A percentile compares a stretch with the other conserved stretches of the same genome.
phyloP scores from a whole-genome alignment of 2,888 invertebrate genomes.

The Darwinula stevensoni region DNA sequence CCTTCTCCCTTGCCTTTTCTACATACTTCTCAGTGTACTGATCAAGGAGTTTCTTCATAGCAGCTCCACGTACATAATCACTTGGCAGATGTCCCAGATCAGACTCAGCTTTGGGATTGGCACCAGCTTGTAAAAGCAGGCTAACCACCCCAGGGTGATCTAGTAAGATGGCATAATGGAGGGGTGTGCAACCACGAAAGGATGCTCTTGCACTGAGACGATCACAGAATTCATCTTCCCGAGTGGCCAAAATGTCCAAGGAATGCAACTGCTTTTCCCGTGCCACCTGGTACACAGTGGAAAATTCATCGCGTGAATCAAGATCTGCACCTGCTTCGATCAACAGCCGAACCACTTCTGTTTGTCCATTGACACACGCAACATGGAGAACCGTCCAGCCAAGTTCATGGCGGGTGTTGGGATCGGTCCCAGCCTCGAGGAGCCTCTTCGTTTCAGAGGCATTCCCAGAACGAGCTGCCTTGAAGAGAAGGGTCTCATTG shows the following conservation, averaged over 20 bases:
- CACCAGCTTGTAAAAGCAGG: conserved; percentile 36
- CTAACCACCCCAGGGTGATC: conserved; percentile 31
- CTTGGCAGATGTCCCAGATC: conserved; percentile 42
- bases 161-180: conserved; percentile 58
- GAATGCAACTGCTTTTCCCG: conserved; percentile 33
- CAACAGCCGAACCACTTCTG: conserved; percentile 26
- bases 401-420: conserved; percentile 37
- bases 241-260: conserved; percentile 26
- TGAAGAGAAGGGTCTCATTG: too few species aligned
- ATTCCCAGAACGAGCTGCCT: neutral
- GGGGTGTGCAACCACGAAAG: conserved; percentile 53
- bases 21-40: conserved; percentile 19
- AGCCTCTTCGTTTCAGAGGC: too few species aligned
- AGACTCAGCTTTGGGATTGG: too few species aligned
- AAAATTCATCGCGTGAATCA: conserved; percentile 41
- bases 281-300: conserved; percentile 33
- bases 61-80: conserved; percentile 35
- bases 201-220: conserved; percentile 29
- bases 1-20: conserved; percentile 24
- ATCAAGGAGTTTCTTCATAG: conserved; percentile 29
- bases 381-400: conserved; percentile 69
- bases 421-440: conserved; percentile 22
- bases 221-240: conserved; percentile 55
- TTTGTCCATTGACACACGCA: conserved; percentile 45
- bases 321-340: conserved; percentile 46